A percentile compares a stretch with the other conserved stretches of the same genome.
phyloP scores from a whole-genome alignment of 1,140 invertebrate genomes.

The Caenorhabditis tropicalis region DNA sequence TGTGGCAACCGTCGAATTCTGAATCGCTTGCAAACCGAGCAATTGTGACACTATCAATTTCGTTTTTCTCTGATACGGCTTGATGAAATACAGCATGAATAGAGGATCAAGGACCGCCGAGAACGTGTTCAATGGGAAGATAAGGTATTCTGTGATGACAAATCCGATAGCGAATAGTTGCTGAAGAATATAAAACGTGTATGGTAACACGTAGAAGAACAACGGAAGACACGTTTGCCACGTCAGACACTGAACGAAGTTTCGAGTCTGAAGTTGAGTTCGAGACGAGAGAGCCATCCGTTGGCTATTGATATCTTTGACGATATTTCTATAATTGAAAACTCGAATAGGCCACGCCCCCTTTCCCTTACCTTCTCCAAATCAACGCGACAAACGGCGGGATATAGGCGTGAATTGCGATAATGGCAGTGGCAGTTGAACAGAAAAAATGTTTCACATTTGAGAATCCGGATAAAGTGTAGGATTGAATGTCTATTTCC shows the following conservation, averaged over 20 bases:
- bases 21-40: not conserved
- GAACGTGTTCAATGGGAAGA: slow-evolving; percentile 1
- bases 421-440: not conserved
- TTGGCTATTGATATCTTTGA: not conserved
- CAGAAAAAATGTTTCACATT: not conserved
- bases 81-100: not conserved
- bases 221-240: not conserved
- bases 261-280: not conserved
- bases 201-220: not conserved
- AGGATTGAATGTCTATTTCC: not conserved
- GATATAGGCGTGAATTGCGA: not conserved
- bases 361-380: not conserved
- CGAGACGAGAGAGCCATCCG: not conserved
- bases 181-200: not conserved
- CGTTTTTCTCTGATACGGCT: not conserved
- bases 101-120: not conserved
- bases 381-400: not conserved
- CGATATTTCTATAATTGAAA: not conserved
- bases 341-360: no score
- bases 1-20: not conserved
- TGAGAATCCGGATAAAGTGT: slow-evolving; percentile 15
- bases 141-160: not conserved
- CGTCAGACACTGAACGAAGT: not conserved
- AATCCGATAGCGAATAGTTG: not conserved
- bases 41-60: not conserved